Evolutionary conservation across 2,113 vertebrate genomes (phyloP).

Genomic region (Agelaius phoeniceus): DNA sequence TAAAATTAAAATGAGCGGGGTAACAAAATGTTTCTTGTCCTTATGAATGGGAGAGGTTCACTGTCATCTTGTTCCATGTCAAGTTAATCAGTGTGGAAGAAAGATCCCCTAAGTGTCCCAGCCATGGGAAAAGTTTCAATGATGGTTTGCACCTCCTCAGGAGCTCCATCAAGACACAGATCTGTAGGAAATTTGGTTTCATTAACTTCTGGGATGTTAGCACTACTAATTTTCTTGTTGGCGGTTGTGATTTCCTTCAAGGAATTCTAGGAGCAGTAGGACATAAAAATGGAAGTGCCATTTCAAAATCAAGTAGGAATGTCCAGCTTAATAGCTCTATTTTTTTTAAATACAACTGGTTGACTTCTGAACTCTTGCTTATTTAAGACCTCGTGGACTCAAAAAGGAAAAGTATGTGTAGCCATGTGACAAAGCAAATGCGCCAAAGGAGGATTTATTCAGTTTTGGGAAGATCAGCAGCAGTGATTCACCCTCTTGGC

Average conservation of each 20-base stretch:
- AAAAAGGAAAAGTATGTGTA: slow-evolving; percentile 29
- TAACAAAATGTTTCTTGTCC: neutral
- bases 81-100: neutral
- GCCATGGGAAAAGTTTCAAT: neutral
- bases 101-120: neutral
- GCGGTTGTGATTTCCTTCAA: neutral
- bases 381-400: neutral
- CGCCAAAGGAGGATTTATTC: neutral
- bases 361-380: slow-evolving; percentile 16
- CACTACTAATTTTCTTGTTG: neutral
- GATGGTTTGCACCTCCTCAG: neutral
- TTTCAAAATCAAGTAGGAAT: slow-evolving; percentile 4
- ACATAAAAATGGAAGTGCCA: neutral
- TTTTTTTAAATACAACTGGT: neutral
- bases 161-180: neutral
- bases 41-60: neutral
- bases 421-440: slow-evolving; percentile 12
- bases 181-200: neutral
- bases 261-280: neutral
- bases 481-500: slow-evolving; percentile 32
- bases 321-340: neutral
- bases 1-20: neutral
- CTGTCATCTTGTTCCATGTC: neutral
- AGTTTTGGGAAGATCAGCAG: neutral
- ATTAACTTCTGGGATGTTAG: neutral